phyloP scores from a whole-genome alignment of 2,113 vertebrate genomes.

The Siphamia tubifer region DNA sequence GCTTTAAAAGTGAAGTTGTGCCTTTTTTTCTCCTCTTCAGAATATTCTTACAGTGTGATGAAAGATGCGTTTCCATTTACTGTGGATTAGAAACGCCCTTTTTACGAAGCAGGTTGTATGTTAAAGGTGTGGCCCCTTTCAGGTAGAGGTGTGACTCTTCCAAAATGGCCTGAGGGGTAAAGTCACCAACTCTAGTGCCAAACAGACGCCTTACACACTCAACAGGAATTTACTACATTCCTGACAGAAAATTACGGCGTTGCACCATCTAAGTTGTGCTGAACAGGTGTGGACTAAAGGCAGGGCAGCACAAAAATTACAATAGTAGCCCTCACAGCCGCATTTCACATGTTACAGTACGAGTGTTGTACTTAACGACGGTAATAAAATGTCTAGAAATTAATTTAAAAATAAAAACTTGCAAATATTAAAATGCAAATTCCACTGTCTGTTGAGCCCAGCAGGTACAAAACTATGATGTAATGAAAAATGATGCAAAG shows the following conservation, averaged over 20 bases:
- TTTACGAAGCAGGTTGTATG: not conserved
- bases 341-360: not conserved
- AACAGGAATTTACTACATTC: constrained; percentile 34
- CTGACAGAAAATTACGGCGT: not conserved
- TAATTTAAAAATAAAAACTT: not conserved
- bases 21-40: too few species aligned
- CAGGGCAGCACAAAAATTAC: not conserved
- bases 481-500: not conserved
- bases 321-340: not conserved
- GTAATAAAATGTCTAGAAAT: not conserved
- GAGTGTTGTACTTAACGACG: not conserved
- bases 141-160: constrained; percentile 2
- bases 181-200: not conserved
- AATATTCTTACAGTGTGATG: too few species aligned
- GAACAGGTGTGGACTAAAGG: constrained; percentile 7
- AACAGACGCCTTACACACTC: not conserved
- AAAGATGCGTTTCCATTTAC: not conserved
- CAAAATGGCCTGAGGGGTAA: not conserved
- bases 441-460: not conserved
- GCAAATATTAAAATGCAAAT: not conserved
- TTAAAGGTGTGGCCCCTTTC: constrained; percentile 1
- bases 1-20: too few species aligned
- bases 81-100: not conserved
- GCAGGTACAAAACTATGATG: not conserved
- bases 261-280: not conserved